Base-by-base conservation (phyloP, 2,797 vertebrate genomes). In the Kryptopterus vitreolus region DNA sequence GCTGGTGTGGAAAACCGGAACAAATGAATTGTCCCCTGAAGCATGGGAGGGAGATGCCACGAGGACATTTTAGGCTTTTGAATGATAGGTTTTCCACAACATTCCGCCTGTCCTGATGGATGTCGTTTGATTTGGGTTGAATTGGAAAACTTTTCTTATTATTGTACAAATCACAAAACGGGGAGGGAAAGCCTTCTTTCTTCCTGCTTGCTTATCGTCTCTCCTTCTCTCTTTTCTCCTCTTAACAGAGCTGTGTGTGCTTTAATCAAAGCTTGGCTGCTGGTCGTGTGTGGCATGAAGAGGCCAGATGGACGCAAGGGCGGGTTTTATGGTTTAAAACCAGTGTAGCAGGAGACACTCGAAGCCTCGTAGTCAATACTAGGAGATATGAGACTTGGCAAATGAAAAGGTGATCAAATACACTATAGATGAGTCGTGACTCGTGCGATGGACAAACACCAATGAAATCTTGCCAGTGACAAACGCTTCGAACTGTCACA, bases 1-100 rank as follows among this genome's bases (percentile, higher is more conserved):
- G 73, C 38, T 71, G 38, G 52, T 62, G 50, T 82, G 82, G 82
- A 79, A n/a, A 78, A 76, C 73, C 65, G 81, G 73, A 77, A 73
- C 58, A 74, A 63, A 76, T 74, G 50, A 78, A 78, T 78, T 78
- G 73, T 70, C 65, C 57, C 69, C 58, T 65, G 66, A 81, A 81
- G 75, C 84, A 81, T 13, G 26, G 55, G 78, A 57, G 59, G 61
- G 35, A 70, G 55, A 50, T 72, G 61, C 68, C 61, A 70, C 70
- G 59, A 52, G 52, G 29, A 52, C 15, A 59, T 35, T 20, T 10
- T 46, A 31, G 52, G 11, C 38, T 70, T 61, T 18, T 79, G 7
- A 71, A 59, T 50, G 7, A 53, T 77, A 18, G 38, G 38, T 38
- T 15, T 35, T 15, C 57, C 24, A 24, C 8, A 15, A 24, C 3